Conservation (phyloP, 2,888 invertebrate species). For the Apoda limacodes region DNA sequence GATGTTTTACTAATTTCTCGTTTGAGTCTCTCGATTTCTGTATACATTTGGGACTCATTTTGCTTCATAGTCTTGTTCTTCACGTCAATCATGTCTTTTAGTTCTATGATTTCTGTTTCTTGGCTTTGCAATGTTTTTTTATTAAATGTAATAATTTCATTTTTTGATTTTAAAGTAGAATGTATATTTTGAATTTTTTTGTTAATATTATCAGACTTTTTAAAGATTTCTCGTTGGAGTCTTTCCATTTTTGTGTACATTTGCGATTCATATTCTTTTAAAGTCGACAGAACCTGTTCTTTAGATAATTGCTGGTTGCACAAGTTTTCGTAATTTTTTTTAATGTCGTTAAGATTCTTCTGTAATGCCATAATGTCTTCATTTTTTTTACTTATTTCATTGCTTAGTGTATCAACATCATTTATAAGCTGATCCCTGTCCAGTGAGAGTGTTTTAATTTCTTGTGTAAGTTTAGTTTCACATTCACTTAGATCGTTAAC, state of each 20-base stretch:
- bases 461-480: constrained; percentile 9
- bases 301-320: constrained; percentile 15
- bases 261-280: constrained; percentile 18
- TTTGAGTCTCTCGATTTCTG: no score
- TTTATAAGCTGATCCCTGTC: constrained; percentile 10
- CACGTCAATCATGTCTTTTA: no score
- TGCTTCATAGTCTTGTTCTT: no score
- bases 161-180: constrained; percentile 14
- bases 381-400: constrained; percentile 15
- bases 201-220: constrained; percentile 9
- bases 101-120: no score
- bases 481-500: constrained; percentile 14
- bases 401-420: constrained; percentile 15
- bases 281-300: constrained; percentile 17
- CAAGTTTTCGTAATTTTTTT: constrained; percentile 18
- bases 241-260: constrained; percentile 10
- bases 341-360: constrained; percentile 17
- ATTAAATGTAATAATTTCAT: not conserved
- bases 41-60: no score
- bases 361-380: constrained; percentile 14
- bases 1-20: no score
- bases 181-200: constrained; percentile 21
- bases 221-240: constrained; percentile 6
- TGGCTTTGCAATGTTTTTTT: no score
- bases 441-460: constrained; percentile 10